Conservation (phyloP, 2,113 vertebrate genomes). For the Prunella fulvescens region DNA sequence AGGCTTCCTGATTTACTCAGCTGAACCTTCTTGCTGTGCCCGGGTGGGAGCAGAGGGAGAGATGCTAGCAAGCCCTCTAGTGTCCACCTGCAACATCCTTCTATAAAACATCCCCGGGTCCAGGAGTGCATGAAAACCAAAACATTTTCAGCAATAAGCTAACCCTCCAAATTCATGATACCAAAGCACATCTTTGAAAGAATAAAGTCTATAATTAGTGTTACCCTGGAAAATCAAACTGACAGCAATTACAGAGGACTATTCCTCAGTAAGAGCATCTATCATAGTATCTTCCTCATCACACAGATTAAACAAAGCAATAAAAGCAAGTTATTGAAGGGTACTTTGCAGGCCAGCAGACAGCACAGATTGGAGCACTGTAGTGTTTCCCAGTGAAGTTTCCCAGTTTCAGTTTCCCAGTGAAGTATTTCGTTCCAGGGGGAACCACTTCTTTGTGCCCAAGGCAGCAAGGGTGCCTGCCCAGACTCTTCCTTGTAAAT, state of each 20-base stretch:
- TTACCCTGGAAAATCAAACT: not conserved
- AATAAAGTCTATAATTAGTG: not conserved
- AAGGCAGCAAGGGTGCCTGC: not conserved
- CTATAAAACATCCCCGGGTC: not conserved
- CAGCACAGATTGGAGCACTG: not conserved
- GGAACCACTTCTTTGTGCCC: not conserved
- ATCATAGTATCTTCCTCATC: not conserved
- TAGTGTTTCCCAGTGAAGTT: no score
- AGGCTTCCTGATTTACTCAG: not conserved
- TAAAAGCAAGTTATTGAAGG: not conserved
- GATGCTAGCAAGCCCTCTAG: constrained; percentile 57
- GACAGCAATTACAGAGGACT: not conserved
- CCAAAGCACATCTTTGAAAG: not conserved
- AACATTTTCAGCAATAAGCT: not conserved
- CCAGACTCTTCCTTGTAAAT: not conserved
- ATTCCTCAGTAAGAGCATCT: not conserved
- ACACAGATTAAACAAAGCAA: not conserved
- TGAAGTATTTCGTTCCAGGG: not conserved
- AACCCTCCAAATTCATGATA: not conserved
- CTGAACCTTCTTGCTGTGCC: not conserved
- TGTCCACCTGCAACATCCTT: not conserved
- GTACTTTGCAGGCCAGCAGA: not conserved
- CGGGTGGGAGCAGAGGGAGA: not conserved
- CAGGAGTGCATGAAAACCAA: not conserved
- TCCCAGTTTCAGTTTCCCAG: not conserved